phyloP scores from a whole-genome alignment of 2,888 invertebrate species.

The Callyntrura guangdongensis region DNA sequence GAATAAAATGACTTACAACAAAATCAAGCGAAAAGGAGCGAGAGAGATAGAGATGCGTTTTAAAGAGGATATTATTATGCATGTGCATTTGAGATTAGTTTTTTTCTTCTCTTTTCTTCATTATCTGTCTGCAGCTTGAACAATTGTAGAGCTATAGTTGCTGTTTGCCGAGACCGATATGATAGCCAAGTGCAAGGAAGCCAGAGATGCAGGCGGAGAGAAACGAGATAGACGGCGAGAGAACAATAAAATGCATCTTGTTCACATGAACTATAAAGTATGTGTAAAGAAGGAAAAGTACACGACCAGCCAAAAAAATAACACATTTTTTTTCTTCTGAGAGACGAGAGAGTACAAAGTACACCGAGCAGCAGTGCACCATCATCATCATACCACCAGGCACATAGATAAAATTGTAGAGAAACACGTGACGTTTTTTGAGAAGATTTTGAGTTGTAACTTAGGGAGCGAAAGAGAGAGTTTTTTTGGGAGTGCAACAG shows the following conservation, averaged over 20 bases:
- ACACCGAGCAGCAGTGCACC: neutral
- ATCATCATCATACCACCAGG: neutral
- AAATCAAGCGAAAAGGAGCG: conserved; percentile 28
- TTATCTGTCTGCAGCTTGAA: conserved; percentile 11
- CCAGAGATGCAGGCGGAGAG: neutral
- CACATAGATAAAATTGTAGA: neutral
- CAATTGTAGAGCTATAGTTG: conserved; percentile 27
- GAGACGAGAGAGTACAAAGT: neutral
- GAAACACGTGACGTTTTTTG: conserved; percentile 38
- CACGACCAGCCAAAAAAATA: neutral
- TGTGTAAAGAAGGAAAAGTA: neutral
- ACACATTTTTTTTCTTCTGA: neutral
- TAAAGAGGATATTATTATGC: neutral
- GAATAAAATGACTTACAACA: neutral
- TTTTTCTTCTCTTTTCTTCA: neutral
- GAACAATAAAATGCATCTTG: neutral
- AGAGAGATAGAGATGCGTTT: conserved; percentile 26
- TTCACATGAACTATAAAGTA: neutral
- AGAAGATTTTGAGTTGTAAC: neutral
- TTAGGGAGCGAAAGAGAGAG: conserved; percentile 46
- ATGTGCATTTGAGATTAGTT: neutral
- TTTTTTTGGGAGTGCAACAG: conserved; percentile 9
- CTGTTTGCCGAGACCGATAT: neutral
- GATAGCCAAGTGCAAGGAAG: conserved; percentile 1
- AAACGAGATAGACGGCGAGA: neutral